phyloP scores from a whole-genome alignment of 2,888 invertebrate species.

The Scaptomyza parva region DNA sequence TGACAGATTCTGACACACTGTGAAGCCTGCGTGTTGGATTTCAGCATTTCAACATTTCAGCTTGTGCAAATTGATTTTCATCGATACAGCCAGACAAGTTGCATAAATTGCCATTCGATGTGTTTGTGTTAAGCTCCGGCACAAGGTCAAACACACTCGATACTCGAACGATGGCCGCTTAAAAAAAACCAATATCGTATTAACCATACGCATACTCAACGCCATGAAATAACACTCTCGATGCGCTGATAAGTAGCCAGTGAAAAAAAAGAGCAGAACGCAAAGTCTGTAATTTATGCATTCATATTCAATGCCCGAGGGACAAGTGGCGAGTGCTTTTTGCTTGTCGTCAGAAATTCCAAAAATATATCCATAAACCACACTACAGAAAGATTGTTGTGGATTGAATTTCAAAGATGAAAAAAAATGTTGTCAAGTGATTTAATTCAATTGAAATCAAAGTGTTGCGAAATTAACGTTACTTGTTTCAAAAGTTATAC shows the following conservation, averaged over 20 bases:
- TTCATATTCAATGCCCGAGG: conserved; percentile 21
- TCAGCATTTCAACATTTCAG: conserved; percentile 6
- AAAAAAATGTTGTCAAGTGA: conserved; percentile 9
- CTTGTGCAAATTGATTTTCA: conserved; percentile 68
- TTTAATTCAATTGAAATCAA: conserved; percentile 8
- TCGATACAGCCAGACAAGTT: conserved; percentile 54
- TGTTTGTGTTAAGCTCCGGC: conserved; percentile 39
- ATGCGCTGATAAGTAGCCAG: conserved; percentile 33
- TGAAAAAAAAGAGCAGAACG: conserved; percentile 6
- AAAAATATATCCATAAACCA: conserved; percentile 1
- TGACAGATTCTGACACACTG: neutral
- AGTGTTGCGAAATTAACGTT: conserved; percentile 32
- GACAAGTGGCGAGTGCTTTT: conserved; percentile 28
- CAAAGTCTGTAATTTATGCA: conserved; percentile 52
- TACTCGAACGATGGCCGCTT: conserved; percentile 42
- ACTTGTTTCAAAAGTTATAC: conserved; percentile 10
- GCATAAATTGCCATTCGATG: conserved; percentile 66
- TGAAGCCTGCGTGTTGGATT: conserved; percentile 20
- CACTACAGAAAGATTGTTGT: neutral
- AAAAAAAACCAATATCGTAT: conserved; percentile 50
- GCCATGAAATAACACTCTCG: conserved; percentile 44
- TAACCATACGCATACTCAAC: conserved; percentile 13
- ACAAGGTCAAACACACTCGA: conserved; percentile 56
- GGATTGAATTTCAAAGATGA: conserved; percentile 25
- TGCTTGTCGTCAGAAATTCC: neutral